Percentiles rank a stretch among this genome's conserved stretches.
Conservation (phyloP, 2,797 vertebrate species). For the Esox masquinongy region DNA sequence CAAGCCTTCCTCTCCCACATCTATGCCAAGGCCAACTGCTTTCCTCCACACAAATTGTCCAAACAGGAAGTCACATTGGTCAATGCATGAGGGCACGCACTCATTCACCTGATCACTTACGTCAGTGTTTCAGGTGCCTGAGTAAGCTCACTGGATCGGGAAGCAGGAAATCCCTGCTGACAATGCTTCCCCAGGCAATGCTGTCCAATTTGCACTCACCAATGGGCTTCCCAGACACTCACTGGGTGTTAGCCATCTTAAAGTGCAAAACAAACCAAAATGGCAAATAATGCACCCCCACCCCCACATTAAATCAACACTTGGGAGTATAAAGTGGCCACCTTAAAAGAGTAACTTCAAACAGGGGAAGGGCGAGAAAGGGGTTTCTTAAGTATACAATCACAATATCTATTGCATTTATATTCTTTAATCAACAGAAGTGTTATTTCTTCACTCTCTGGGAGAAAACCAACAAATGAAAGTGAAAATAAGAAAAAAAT, state of each 20-base stretch:
- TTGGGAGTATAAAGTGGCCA: constrained; percentile 57
- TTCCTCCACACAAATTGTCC: too few relatives aligned
- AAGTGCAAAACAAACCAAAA: not conserved
- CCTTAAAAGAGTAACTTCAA: constrained; percentile 17
- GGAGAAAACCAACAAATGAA: constrained; percentile 48
- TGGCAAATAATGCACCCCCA: not conserved
- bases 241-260: not conserved
- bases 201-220: not conserved
- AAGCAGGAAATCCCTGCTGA: not conserved
- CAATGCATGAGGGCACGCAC: too few relatives aligned
- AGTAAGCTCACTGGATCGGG: not conserved
- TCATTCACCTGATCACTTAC: too few relatives aligned
- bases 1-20: too few relatives aligned
- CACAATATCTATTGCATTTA: constrained; percentile 54
- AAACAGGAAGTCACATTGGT: too few relatives aligned
- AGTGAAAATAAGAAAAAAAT: constrained; percentile 59
- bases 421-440: constrained; percentile 65
- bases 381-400: constrained; percentile 45
- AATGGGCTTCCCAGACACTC: too few relatives aligned
- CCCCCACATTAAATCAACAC: constrained; percentile 27
- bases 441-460: constrained; percentile 60
- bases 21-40: too few relatives aligned
- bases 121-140: too few relatives aligned
- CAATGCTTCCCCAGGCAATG: not conserved
- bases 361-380: constrained; percentile 14